Conservation (phyloP, 2,888 invertebrate species). For the Zootermopsis nevadensis region DNA sequence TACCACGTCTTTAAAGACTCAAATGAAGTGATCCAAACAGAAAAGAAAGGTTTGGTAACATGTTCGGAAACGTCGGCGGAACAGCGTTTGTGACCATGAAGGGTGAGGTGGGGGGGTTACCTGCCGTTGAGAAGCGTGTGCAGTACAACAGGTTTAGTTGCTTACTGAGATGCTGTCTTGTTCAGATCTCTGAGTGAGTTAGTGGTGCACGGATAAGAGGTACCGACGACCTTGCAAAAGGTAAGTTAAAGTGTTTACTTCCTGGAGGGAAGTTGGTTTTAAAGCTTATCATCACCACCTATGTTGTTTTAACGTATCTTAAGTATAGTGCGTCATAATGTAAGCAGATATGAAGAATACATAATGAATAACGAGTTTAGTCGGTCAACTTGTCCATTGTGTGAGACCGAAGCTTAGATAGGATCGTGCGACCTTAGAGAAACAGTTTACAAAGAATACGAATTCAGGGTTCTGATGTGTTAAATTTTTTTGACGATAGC, state of each 20-base stretch:
- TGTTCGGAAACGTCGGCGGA: not conserved
- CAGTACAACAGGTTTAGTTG: constrained; percentile 4
- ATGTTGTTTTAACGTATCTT: not conserved
- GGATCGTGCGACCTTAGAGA: too few relatives aligned
- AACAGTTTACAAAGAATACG: too few relatives aligned
- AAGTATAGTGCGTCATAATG: too few relatives aligned
- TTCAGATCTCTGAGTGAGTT: constrained; percentile 20
- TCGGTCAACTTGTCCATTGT: too few relatives aligned
- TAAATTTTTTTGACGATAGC: too few relatives aligned
- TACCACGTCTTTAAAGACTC: too few relatives aligned
- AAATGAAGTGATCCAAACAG: not conserved
- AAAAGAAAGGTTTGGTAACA: not conserved
- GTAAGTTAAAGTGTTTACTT: constrained; percentile 15
- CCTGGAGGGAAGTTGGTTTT: not conserved
- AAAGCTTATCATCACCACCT: too few relatives aligned
- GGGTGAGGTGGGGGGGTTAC: not conserved
- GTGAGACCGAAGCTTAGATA: too few relatives aligned
- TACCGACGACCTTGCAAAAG: constrained; percentile 4
- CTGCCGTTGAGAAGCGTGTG: constrained; percentile 2
- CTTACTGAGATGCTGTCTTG: constrained; percentile 15
- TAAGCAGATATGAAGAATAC: too few relatives aligned
- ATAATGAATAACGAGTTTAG: too few relatives aligned
- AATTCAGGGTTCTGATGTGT: too few relatives aligned
- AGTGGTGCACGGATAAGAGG: not conserved
- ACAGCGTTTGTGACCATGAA: not conserved